A percentile compares a stretch with the other conserved stretches of the same genome.
Conservation (phyloP, 2,888 invertebrate genomes). For the Parnassius smintheus region DNA sequence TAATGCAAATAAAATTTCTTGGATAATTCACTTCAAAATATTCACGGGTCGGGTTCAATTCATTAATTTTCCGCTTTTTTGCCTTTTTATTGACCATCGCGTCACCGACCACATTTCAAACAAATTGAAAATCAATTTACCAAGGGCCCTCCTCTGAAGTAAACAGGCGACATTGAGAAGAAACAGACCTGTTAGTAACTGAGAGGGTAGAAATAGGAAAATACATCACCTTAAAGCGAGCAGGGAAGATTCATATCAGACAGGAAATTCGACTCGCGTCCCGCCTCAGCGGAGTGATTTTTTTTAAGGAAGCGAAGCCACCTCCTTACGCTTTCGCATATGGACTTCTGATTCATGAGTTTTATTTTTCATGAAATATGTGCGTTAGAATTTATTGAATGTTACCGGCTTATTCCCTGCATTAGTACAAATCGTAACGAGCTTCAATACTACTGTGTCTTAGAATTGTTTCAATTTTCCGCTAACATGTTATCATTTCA, state of each 20-base stretch:
- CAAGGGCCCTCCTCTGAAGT: constrained; percentile 57
- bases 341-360: constrained; percentile 78
- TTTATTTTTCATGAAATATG: constrained; percentile 79
- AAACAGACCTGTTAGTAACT: constrained; percentile 48
- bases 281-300: constrained; percentile 63
- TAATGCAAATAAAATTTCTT: too few species aligned
- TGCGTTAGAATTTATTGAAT: constrained; percentile 68
- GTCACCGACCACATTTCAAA: constrained; percentile 75
- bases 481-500: not conserved
- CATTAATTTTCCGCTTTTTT: constrained; percentile 74
- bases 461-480: constrained; percentile 4
- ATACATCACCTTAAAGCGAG: constrained; percentile 80
- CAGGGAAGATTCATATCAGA: constrained; percentile 79
- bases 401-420: constrained; percentile 56
- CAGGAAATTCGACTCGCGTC: constrained; percentile 78
- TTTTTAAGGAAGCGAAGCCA: constrained; percentile 68
- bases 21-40: constrained; percentile 49
- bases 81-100: constrained; percentile 70
- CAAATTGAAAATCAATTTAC: constrained; percentile 80
- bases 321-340: constrained; percentile 69
- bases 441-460: constrained; percentile 37
- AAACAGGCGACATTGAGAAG: constrained; percentile 49
- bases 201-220: constrained; percentile 73
- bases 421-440: constrained; percentile 57
- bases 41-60: constrained; percentile 49